phyloP scores from a whole-genome alignment of 2,888 invertebrate species.

The Erannis defoliaria region DNA sequence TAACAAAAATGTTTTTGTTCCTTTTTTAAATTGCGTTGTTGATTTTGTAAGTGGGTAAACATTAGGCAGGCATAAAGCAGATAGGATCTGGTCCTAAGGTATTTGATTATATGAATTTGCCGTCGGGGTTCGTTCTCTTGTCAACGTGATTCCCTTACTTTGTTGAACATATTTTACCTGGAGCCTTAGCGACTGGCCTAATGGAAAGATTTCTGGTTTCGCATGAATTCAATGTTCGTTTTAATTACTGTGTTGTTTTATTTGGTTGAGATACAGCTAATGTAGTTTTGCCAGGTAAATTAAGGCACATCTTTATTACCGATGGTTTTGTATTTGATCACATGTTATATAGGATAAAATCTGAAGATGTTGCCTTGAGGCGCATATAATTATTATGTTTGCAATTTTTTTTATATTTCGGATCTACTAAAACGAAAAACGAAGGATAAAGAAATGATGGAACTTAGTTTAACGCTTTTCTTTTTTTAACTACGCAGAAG shows the following conservation, averaged over 20 bases:
- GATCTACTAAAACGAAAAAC: too few species aligned
- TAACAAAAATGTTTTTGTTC: slow-evolving; percentile 31
- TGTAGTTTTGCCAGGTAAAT: slow-evolving; percentile 1
- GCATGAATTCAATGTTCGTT: slow-evolving; percentile 63
- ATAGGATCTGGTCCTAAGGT: slow-evolving; percentile 20
- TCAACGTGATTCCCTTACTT: slow-evolving; percentile 58
- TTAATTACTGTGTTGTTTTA: slow-evolving; percentile 50
- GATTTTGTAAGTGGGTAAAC: slow-evolving; percentile 46
- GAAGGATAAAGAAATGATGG: too few species aligned
- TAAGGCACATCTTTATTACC: slow-evolving; percentile 51
- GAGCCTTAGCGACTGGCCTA: slow-evolving; percentile 42
- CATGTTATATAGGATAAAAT: neutral
- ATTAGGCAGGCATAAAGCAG: slow-evolving; percentile 32
- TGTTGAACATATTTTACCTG: slow-evolving; percentile 59
- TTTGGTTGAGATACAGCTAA: slow-evolving; percentile 9
- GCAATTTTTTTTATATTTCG: too few species aligned
- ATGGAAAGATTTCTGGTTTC: slow-evolving; percentile 49
- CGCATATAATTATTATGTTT: too few species aligned
- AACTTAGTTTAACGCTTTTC: too few species aligned
- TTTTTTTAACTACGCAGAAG: too few species aligned
- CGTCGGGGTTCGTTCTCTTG: slow-evolving; percentile 23
- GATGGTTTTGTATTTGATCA: neutral
- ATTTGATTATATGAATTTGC: slow-evolving; percentile 25
- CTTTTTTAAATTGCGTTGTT: slow-evolving; percentile 41
- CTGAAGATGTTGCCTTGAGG: too few species aligned